Base-by-base conservation (phyloP, 1,140 invertebrate species). In the Drosophila lacteicornis region DNA sequence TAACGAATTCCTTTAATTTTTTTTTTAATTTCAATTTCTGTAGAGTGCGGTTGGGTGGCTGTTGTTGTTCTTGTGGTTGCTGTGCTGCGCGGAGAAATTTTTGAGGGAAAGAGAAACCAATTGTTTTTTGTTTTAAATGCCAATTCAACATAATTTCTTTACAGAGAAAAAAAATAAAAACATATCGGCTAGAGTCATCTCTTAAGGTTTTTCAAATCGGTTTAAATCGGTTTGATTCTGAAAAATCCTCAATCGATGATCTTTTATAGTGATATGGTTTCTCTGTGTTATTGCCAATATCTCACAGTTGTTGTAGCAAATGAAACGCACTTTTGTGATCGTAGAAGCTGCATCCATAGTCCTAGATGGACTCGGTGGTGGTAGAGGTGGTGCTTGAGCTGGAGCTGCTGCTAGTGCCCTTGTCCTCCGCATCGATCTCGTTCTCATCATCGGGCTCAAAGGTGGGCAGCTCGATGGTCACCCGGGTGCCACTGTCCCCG, bases 381-480 rank as follows among this genome's bases (percentile, higher is more conserved):
- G 66, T 79, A 12, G 71, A 47, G 43, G 25, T 61, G 55, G 25
- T 61, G 61, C 33, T 62, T 12, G 12, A 56, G n/a, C 38, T 66
- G 49, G 12, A 49, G 47, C 25, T 74, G 66, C 17, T 67, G 77
- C 62, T 81, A 62, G 8, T 66, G 50, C 8, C 67, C 50, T 75
- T 88, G 30, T 77, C 77, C 46, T 59, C 78, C 38, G 68, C 59
- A 53, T 92, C 86, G 46, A 91, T 79, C 67, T 91, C 90, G 49
- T 91, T 91, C 4, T 93, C 93, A 67, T 92, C 82, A 17, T 93
- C 93, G 4, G 94, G 91, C 74, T 93, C 84, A 74, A 93, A 94
- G n/a, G 94, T 94, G 46, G 94, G 94, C 61, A 94, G 74, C 11
- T 93, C 92, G 51, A 94, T 92, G 51, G 93, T 91, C 4, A 94